Evolutionary conservation across 2,113 vertebrate genomes (phyloP).

Genomic region (Phrynosoma platyrhinos): DNA sequence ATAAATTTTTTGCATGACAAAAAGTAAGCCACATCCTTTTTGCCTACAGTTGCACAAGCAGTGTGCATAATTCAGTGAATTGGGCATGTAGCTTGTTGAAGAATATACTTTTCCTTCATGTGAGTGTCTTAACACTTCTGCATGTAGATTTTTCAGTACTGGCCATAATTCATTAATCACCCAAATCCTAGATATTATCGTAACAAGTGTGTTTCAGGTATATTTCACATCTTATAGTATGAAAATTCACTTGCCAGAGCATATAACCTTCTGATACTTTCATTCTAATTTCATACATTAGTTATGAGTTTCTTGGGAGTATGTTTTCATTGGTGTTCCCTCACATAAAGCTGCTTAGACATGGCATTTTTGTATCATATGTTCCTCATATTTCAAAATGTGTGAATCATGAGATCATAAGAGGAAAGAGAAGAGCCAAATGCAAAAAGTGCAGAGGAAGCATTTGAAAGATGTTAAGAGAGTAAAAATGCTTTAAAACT

Average conservation of each 20-base stretch:
- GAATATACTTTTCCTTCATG: neutral
- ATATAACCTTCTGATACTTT: neutral
- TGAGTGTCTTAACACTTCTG: too few species aligned
- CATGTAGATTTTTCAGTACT: neutral
- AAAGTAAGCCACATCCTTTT: neutral
- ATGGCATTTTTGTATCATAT: neutral
- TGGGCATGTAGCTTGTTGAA: neutral
- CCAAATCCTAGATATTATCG: neutral
- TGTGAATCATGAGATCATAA: conserved; percentile 34
- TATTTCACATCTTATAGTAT: neutral
- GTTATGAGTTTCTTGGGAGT: neutral
- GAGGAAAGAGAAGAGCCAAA: conserved; percentile 56
- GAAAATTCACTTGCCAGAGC: neutral
- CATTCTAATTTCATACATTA: neutral
- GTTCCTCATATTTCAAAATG: conserved; percentile 7
- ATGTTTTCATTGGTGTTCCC: neutral
- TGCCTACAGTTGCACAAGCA: neutral
- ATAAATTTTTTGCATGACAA: neutral
- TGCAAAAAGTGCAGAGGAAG: conserved; percentile 49
- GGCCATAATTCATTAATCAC: neutral
- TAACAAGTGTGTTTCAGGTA: too few species aligned
- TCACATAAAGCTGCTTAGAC: neutral
- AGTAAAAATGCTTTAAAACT: conserved; percentile 33
- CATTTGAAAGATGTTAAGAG: conserved; percentile 53
- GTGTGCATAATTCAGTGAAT: neutral